Conservation (phyloP, 1,140 invertebrate species). For the Elysia chlorotica region DNA sequence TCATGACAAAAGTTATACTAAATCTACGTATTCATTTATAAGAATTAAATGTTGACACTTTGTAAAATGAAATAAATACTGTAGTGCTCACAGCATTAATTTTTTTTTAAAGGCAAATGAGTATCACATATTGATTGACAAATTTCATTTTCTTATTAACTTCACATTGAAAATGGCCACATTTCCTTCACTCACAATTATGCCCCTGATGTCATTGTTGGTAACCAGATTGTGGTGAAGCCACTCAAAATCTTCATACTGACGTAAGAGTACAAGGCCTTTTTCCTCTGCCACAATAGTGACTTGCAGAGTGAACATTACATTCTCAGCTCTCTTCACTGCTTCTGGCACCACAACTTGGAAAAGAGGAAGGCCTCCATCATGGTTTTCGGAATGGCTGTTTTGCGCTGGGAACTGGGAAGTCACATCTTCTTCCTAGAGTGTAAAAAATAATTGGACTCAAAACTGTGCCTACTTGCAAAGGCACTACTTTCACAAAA, state of each 20-base stretch:
- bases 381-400: too few relatives aligned
- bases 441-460: too few relatives aligned
- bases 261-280: constrained; percentile 44
- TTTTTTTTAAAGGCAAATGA: too few relatives aligned
- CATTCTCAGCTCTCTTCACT: constrained; percentile 60
- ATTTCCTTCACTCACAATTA: constrained; percentile 62
- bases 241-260: constrained; percentile 65
- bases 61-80: too few relatives aligned
- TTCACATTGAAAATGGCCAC: constrained; percentile 5
- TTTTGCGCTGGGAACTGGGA: too few relatives aligned
- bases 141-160: not conserved
- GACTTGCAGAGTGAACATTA: constrained; percentile 59
- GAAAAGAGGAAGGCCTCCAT: constrained; percentile 52
- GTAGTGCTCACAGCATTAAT: too few relatives aligned
- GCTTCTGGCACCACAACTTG: constrained; percentile 55
- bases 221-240: constrained; percentile 62
- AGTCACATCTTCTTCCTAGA: too few relatives aligned
- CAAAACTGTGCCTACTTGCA: too few relatives aligned
- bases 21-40: not conserved
- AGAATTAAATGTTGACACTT: too few relatives aligned
- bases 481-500: too few relatives aligned
- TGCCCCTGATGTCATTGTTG: constrained; percentile 54
- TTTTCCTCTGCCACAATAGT: constrained; percentile 28
- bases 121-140: not conserved
- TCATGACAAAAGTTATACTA: not conserved